phyloP scores from a whole-genome alignment of 2,888 invertebrate species.

The Pocota personata region DNA sequence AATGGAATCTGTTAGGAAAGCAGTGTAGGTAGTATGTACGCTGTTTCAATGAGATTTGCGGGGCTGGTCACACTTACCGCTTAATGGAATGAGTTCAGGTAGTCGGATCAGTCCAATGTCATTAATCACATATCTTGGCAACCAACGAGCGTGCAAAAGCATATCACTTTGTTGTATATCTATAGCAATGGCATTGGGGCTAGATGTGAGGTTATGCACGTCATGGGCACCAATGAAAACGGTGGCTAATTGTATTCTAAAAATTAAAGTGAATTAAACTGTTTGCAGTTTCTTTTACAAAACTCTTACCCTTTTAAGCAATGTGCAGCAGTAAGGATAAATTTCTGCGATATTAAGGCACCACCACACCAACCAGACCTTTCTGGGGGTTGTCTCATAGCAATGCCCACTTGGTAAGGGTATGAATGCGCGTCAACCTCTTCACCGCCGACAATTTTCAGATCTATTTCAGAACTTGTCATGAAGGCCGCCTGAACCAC shows the following conservation, averaged over 20 bases:
- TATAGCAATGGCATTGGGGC: constrained; percentile 16
- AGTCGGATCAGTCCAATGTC: constrained; percentile 83
- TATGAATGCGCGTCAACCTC: constrained; percentile 79
- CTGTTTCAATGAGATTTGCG: neutral
- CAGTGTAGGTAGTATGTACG: too few relatives aligned
- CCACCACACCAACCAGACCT: constrained; percentile 79
- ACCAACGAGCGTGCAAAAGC: constrained; percentile 53
- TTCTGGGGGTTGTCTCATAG: constrained; percentile 74
- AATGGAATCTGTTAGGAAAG: constrained; percentile 21
- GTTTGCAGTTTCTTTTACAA: constrained; percentile 59
- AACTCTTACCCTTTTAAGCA: constrained; percentile 76
- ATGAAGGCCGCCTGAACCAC: neutral
- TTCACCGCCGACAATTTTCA: constrained; percentile 75
- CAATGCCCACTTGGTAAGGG: constrained; percentile 80
- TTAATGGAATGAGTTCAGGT: constrained; percentile 79
- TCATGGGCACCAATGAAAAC: constrained; percentile 64
- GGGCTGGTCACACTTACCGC: constrained; percentile 77
- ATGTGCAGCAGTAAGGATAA: constrained; percentile 80
- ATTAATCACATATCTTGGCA: constrained; percentile 77
- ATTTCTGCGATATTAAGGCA: constrained; percentile 77
- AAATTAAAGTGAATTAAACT: neutral
- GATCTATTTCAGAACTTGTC: neutral
- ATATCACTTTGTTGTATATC: constrained; percentile 46
- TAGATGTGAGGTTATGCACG: constrained; percentile 31
- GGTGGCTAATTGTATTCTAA: constrained; percentile 48